Base-by-base conservation (phyloP, 2,888 invertebrate species). In the Panopea generosa region DNA sequence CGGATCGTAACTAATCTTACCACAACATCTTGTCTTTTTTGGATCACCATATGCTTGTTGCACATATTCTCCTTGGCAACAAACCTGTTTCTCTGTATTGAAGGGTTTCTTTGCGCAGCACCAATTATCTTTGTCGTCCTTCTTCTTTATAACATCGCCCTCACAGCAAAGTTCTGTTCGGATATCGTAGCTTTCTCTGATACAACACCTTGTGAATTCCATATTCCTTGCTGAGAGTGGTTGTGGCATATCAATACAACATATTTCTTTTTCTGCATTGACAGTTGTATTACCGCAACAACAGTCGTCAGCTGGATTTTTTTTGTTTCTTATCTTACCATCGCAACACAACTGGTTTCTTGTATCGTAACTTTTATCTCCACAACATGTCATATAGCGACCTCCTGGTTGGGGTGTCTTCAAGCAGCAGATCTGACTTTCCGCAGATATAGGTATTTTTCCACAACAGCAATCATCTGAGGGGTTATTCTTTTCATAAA, bases 101-200 rank as follows among this genome's bases (percentile, higher is more conserved):
- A 69, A 57, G 2, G 77, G 68, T 20, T 68, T 72, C 16, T 68
- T 55, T 45, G 68, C 77, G 33, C 77, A 77, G 33, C 71, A 72
- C 20, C 59, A 47, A 27, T 77, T 65, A 33, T 77, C 77, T n/a
- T 43, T 38, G 9, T 68, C 50, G 29, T 72, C 29, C 24, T 43
- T 72, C 43, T 77, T 77, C 43, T 68, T 63, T 2, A 59, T 68
- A 45, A 72, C 52, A n/a, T 49, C 65, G 16, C 61, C 49, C 20
- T 68, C 45, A 69, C 72, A 72, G 43, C 77, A 77, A 26, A 77
- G 27, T 4, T 47, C 55, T 16, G n/a, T 45, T 16, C 27, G 24
- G 9, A 67, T 67, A 60, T 77, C 72, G 18, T 60, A 77, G 33
- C 77, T 77, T 33, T 65, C 26, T 29, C 52, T 55, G 18, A 68